phyloP scores from a whole-genome alignment of 2,113 vertebrate species.

The Lophius piscatorius region DNA sequence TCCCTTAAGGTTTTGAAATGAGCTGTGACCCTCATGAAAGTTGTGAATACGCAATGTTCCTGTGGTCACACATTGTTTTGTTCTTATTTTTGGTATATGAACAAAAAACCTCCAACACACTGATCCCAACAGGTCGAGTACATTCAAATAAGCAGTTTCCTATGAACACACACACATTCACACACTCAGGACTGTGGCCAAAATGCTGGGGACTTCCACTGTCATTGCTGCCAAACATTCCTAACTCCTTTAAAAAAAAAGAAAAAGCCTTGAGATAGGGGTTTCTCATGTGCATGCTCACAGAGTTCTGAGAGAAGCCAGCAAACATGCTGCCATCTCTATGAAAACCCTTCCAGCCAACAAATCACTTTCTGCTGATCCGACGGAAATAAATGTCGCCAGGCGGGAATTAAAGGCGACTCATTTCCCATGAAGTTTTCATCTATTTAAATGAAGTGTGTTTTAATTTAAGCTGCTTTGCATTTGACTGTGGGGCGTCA shows the following conservation, averaged over 20 bases:
- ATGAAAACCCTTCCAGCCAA: slow-evolving; percentile 54
- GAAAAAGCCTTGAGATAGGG: slow-evolving; percentile 56
- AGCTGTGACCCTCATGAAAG: slow-evolving; percentile 52
- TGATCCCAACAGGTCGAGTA: slow-evolving; percentile 59
- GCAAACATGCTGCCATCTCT: slow-evolving; percentile 44
- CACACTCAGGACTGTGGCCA: slow-evolving; percentile 56
- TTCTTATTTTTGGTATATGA: slow-evolving; percentile 65
- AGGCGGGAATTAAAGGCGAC: slow-evolving; percentile 54
- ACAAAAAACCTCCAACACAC: slow-evolving; percentile 76
- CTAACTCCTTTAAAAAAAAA: slow-evolving; percentile 67
- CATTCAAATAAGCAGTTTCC: slow-evolving; percentile 69
- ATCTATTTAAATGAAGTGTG: slow-evolving; percentile 69
- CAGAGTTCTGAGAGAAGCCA: slow-evolving; percentile 26
- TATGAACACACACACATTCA: slow-evolving; percentile 27
- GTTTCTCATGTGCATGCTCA: slow-evolving; percentile 13
- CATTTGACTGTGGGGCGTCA: slow-evolving; percentile 75
- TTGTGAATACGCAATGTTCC: slow-evolving; percentile 54
- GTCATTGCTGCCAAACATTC: slow-evolving; percentile 75
- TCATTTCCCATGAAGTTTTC: slow-evolving; percentile 61
- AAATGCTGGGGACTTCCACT: slow-evolving; percentile 81
- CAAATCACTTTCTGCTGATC: slow-evolving; percentile 61
- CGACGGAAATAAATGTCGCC: slow-evolving; percentile 61
- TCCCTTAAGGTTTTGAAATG: slow-evolving; percentile 47
- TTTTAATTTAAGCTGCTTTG: slow-evolving; percentile 78
- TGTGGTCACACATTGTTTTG: slow-evolving; percentile 63